Base-by-base conservation (phyloP, 1,140 invertebrate genomes). In the Camponotus vicinus region DNA sequence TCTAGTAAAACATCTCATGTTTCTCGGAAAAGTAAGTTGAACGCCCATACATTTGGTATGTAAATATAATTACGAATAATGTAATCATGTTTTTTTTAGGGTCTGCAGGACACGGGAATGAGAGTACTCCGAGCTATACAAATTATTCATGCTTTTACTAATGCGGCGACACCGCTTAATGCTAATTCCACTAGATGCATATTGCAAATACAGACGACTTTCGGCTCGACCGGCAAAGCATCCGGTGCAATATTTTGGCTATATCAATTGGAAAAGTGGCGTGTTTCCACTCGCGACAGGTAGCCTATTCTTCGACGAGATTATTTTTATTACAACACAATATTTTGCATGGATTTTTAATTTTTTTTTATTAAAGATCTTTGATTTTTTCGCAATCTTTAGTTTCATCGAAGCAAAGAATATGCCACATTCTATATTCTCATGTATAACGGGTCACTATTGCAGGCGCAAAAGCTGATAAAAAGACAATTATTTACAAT, bases 241-340 rank as follows among this genome's bases (percentile, higher is more conserved):
- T 98, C 97, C 88, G 97, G 98, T 37, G 98, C 97, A 1, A 97
- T 98, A 91, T 98, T 98, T 89, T 98, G 97, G 95, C 94, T 98
- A 69, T 98, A 98, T 92, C 97, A 98, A 93, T 94, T 99, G 87
- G 98, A 99, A 93, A 99, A 99, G 90, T 98, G 97, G 95, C 96
- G 98, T 63, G 96, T 99, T 67, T 98, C 98, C 87, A 97, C 95
- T 85, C 97, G 96, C 91, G 97, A 98, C 96, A 97, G 97, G 97
- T 97, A 83, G n/a, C 18, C 9, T 63, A 82, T 18, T 71, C 42
- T 32, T 21, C 8, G 11, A 77, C 11, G 5, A 15, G 9, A 45
- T n/a, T 45, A 21, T 7, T 63, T 40, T 79, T 66, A 0, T 67
- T 42, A 49, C 57, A 18, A 6, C 1, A 64, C 21, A 40, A 59